These are phyloP conservation scores for Oncorhynchus gorbuscha DNA, from an alignment of 2,113 vertebrate species.

Conservation along the genomic window DNA sequence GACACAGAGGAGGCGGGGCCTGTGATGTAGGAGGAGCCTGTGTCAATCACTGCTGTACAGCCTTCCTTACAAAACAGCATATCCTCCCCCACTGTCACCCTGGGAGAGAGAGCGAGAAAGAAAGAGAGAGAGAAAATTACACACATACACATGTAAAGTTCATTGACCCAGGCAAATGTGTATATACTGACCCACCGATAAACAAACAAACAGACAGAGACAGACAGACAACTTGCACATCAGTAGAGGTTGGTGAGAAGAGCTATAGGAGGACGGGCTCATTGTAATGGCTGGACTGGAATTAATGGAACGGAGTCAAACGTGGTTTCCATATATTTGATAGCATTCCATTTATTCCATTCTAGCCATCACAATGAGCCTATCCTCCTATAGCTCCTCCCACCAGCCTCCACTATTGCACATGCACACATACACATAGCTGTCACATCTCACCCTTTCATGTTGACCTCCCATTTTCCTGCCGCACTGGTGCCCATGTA, in stretches of 20 bases:
- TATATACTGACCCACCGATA: background rate
- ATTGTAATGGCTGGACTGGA: too few species aligned
- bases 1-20: constrained; percentile 85
- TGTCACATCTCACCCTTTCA: constrained; percentile 84
- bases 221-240: background rate
- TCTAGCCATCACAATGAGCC: too few species aligned
- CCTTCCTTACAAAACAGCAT: constrained; percentile 84
- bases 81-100: constrained; percentile 83
- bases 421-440: background rate
- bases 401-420: background rate
- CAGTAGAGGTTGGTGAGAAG: too few species aligned
- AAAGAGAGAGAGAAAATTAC: background rate
- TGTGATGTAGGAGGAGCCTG: constrained; percentile 89
- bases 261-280: too few species aligned
- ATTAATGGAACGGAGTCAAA: too few species aligned
- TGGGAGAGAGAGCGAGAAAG: constrained; percentile 49
- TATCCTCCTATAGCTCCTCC: too few species aligned
- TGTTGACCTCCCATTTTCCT: constrained; percentile 88
- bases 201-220: background rate
- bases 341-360: too few species aligned
- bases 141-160: background rate
- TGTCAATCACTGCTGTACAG: constrained; percentile 86
- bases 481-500: constrained; percentile 80
- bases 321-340: too few species aligned
- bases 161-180: background rate